These are phyloP conservation scores for Benthosema pterotum DNA, from an alignment of 2,797 vertebrate genomes.

Conservation along the genomic window DNA sequence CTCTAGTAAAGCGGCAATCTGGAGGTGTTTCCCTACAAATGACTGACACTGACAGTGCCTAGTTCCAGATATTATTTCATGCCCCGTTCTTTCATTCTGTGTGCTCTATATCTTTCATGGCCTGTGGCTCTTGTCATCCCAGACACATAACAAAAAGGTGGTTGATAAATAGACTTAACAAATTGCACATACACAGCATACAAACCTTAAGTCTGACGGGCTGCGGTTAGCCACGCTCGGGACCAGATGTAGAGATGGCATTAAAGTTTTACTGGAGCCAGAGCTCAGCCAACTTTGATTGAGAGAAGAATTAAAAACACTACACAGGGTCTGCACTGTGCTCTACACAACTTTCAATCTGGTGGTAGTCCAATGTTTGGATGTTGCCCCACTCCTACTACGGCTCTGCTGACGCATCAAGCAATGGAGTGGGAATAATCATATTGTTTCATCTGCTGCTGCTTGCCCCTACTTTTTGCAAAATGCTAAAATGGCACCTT, in stretches of 20 bases:
- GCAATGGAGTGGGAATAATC: neutral
- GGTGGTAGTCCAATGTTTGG: neutral
- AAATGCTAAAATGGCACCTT: no score
- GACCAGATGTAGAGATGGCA: conserved; percentile 20
- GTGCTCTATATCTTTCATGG: neutral
- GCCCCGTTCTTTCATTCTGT: no score
- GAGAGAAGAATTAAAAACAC: conserved; percentile 3
- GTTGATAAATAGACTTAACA: conserved; percentile 52
- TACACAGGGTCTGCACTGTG: conserved; percentile 2
- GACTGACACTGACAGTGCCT: no score
- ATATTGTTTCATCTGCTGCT: neutral
- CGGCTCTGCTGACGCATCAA: neutral
- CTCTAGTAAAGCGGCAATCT: no score
- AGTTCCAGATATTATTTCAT: no score
- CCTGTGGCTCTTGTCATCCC: conserved; percentile 44
- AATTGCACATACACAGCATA: conserved; percentile 33
- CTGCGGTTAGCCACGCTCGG: conserved; percentile 27
- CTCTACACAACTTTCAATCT: conserved; percentile 13
- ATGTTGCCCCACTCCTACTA: neutral
- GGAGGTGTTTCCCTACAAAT: no score
- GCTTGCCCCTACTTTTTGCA: neutral
- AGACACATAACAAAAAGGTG: conserved; percentile 45
- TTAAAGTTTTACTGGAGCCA: conserved; percentile 24
- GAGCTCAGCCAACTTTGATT: conserved; percentile 15
- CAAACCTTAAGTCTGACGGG: conserved; percentile 44